phyloP scores from a whole-genome alignment of 2,797 vertebrate species.

The Telmatherina bonti region DNA sequence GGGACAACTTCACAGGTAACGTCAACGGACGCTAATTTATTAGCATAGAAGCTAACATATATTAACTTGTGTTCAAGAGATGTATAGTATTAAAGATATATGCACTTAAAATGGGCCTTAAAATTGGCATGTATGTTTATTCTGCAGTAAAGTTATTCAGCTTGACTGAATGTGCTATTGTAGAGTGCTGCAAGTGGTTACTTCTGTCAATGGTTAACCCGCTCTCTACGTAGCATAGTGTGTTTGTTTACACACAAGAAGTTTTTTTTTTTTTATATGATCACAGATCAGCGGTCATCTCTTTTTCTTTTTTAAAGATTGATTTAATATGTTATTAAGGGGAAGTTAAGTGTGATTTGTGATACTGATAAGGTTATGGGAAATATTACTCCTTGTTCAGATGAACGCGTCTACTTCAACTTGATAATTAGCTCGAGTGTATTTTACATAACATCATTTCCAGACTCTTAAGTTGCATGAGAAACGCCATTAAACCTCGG shows the following conservation, averaged over 20 bases:
- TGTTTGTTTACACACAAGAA: slow-evolving; percentile 61
- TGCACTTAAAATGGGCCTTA: background rate
- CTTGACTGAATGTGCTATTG: background rate
- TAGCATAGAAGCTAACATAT: slow-evolving; percentile 70
- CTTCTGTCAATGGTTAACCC: slow-evolving; percentile 38
- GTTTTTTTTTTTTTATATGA: background rate
- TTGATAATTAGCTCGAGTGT: background rate
- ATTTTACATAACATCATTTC: background rate
- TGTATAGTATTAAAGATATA: slow-evolving; percentile 14
- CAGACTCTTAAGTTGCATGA: background rate
- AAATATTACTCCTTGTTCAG: background rate
- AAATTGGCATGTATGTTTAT: rapidly evolving
- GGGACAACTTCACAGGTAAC: slow-evolving; percentile 75
- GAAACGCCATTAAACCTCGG: background rate
- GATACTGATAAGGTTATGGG: background rate
- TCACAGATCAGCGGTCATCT: rapidly evolving
- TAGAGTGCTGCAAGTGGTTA: slow-evolving; percentile 1
- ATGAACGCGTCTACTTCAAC: background rate
- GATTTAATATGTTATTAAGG: background rate
- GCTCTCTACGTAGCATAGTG: slow-evolving; percentile 32
- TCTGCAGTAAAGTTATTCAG: background rate
- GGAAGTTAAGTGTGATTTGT: background rate
- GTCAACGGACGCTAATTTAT: slow-evolving; percentile 61
- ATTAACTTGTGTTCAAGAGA: slow-evolving; percentile 17
- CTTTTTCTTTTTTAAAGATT: background rate